Percentiles rank a stretch among this genome's conserved stretches.
Evolutionary conservation across 2,888 invertebrate genomes (phyloP).

Genomic region (Limulus polyphemus): DNA sequence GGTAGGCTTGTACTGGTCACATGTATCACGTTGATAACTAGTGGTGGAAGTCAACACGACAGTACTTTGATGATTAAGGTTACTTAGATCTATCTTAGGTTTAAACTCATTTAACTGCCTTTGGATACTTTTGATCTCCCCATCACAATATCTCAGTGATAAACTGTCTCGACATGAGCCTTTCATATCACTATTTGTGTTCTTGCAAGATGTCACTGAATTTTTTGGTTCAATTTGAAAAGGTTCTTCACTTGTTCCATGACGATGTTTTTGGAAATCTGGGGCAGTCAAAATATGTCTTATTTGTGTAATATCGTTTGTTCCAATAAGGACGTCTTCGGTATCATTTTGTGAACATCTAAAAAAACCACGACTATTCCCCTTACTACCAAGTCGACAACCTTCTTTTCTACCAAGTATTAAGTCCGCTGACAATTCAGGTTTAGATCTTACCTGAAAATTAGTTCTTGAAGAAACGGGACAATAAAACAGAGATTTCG

Average conservation of each 20-base stretch:
- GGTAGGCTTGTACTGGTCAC: no score
- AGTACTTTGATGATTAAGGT: no score
- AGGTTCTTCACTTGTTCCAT: slow-evolving; percentile 7
- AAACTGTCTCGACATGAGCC: no score
- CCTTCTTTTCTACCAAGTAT: not conserved
- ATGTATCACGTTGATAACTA: no score
- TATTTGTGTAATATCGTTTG: slow-evolving; percentile 23
- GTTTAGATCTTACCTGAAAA: not conserved
- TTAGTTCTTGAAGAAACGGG: not conserved
- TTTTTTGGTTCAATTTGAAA: not conserved
- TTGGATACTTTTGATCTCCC: no score
- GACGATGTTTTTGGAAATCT: slow-evolving; percentile 23
- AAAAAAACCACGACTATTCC: not conserved
- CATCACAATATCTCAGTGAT: no score
- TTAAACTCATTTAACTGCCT: no score
- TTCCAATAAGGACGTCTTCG: slow-evolving; percentile 9
- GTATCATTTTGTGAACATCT: no score
- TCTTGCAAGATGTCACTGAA: no score
- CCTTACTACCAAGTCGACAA: not conserved
- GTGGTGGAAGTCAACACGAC: no score
- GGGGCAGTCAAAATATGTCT: slow-evolving; percentile 23
- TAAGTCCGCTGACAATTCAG: not conserved
- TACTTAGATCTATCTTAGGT: no score
- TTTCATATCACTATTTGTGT: no score
- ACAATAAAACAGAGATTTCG: not conserved